phyloP scores from a whole-genome alignment of 1,140 invertebrate genomes.

The Drosophila kikkawai region DNA sequence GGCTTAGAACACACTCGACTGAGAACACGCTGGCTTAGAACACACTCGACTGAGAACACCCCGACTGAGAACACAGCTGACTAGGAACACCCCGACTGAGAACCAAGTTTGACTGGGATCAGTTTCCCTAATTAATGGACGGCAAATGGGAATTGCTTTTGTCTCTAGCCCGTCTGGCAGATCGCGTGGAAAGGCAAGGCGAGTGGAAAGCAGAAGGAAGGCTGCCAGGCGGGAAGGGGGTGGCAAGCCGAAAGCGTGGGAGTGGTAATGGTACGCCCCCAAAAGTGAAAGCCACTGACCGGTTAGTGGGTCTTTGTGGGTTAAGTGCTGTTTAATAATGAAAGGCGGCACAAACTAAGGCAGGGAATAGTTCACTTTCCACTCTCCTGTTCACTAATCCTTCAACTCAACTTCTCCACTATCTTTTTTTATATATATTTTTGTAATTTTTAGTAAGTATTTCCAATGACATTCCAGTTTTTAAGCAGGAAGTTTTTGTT shows the following conservation, averaged over 20 bases:
- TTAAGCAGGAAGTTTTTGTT: conserved; percentile 15
- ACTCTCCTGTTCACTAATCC: not conserved
- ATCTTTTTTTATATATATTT: not conserved
- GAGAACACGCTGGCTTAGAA: too few relatives aligned
- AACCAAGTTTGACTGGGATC: conserved; percentile 9
- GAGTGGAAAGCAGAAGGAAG: too few relatives aligned
- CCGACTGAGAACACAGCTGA: not conserved
- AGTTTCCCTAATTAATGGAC: conserved; percentile 14
- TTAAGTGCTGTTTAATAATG: conserved; percentile 57
- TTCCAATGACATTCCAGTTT: not conserved
- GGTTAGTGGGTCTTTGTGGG: conserved; percentile 37
- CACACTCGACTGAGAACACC: too few relatives aligned
- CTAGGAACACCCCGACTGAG: conserved; percentile 9
- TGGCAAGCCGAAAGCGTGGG: not conserved
- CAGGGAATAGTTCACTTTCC: not conserved
- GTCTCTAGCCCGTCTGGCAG: conserved; percentile 34
- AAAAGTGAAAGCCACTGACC: conserved; percentile 24
- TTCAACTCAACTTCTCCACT: too few relatives aligned
- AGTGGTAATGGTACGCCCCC: not conserved
- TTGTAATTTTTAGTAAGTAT: not conserved
- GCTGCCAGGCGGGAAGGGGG: not conserved
- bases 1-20: too few relatives aligned
- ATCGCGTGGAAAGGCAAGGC: not conserved
- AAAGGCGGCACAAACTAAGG: conserved; percentile 3
- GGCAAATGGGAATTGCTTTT: conserved; percentile 29